Conservation (phyloP, 35 echinoderm and acorn worm genomes). For the Strongylocentrotus purpuratus region DNA sequence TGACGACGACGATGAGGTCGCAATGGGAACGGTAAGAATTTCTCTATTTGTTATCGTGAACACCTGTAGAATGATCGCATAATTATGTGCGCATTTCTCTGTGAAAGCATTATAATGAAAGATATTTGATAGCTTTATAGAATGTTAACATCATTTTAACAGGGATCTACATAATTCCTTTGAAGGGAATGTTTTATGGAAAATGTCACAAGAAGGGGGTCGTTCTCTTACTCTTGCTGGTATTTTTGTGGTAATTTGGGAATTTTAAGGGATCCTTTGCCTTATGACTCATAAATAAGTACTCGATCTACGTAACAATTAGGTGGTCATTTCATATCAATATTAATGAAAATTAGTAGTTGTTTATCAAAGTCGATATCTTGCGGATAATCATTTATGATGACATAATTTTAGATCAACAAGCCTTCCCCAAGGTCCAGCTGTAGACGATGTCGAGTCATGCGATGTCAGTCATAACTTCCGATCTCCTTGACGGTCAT, state of each 20-base stretch:
- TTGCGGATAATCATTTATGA: background rate
- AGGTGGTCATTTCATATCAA: background rate
- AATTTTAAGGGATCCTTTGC: too few relatives aligned
- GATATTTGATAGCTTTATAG: too few relatives aligned
- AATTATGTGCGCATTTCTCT: too few relatives aligned
- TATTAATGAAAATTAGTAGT: background rate
- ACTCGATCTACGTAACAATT: background rate
- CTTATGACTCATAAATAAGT: too few relatives aligned
- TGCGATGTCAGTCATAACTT: slow-evolving; percentile 4
- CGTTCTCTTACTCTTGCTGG: too few relatives aligned
- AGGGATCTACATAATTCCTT: too few relatives aligned
- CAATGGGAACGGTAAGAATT: slow-evolving; percentile 2
- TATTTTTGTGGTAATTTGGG: too few relatives aligned
- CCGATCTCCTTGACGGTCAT: background rate
- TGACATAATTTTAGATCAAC: background rate
- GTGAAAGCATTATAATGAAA: too few relatives aligned
- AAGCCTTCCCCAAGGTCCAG: background rate
- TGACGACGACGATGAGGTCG: background rate
- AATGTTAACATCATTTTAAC: too few relatives aligned
- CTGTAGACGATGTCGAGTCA: background rate
- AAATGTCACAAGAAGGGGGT: too few relatives aligned
- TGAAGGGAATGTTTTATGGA: too few relatives aligned
- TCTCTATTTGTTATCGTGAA: background rate
- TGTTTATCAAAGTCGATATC: background rate
- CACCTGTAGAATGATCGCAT: too few relatives aligned